These are phyloP conservation scores for Cantharis nigra DNA, from an alignment of 2,888 invertebrate species.

Conservation along the genomic window DNA sequence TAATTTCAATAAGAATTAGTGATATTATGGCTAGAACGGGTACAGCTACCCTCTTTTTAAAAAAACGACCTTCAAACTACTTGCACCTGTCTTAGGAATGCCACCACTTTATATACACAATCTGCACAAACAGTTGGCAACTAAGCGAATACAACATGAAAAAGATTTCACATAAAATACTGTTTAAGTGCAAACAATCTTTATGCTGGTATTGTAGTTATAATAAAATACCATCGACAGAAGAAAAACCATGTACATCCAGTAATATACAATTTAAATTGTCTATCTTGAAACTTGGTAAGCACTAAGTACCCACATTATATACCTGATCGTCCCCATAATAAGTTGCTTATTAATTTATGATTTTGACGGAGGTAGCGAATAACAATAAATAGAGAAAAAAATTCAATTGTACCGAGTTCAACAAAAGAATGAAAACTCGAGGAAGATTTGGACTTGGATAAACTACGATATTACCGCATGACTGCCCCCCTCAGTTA, in stretches of 20 bases:
- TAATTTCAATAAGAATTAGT: constrained; percentile 21
- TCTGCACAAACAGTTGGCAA: constrained; percentile 15
- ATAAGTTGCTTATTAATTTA: no score
- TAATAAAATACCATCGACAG: background rate
- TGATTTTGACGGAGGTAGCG: background rate
- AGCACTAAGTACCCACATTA: no score
- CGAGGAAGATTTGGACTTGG: background rate
- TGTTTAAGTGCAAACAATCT: background rate
- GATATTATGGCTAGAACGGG: constrained; percentile 16
- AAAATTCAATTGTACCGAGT: background rate
- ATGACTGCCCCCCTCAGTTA: background rate
- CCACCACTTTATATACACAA: constrained; percentile 22
- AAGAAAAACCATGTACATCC: background rate
- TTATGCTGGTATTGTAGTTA: background rate
- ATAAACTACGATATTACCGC: background rate
- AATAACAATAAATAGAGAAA: no score
- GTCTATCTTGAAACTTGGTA: no score
- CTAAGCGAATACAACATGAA: background rate
- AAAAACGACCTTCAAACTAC: constrained; percentile 32
- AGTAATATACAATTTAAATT: background rate
- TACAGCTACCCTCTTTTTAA: constrained; percentile 29
- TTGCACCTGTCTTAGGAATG: constrained; percentile 31
- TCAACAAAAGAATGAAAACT: background rate
- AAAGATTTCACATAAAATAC: background rate
- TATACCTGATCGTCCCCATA: no score